These are phyloP conservation scores for Tauraco hartlaubi DNA, from an alignment of 2,797 vertebrate species.

Conservation along the genomic window DNA sequence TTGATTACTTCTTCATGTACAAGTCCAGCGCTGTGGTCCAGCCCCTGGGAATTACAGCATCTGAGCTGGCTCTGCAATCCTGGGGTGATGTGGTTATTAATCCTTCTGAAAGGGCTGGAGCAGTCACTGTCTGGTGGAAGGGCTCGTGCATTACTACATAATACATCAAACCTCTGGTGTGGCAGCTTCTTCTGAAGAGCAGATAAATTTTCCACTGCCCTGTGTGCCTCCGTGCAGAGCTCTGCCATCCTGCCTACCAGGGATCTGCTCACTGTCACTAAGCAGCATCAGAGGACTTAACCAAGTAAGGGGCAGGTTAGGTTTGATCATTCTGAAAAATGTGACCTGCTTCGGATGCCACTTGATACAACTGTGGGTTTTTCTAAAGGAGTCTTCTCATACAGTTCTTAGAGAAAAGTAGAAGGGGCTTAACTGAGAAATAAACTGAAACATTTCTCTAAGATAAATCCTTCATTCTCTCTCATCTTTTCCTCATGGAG, in stretches of 20 bases:
- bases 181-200: background rate
- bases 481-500: background rate
- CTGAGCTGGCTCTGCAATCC: background rate
- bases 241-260: rapidly evolving
- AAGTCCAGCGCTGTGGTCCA: background rate
- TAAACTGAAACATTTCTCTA: background rate
- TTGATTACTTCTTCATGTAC: background rate
- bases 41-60: background rate
- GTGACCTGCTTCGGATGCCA: background rate
- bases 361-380: background rate
- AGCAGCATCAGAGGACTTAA: background rate
- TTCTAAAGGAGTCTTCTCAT: background rate
- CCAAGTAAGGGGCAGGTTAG: background rate
- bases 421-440: background rate
- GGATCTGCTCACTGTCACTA: background rate
- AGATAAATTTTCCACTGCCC: conserved; percentile 4
- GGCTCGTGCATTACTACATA: background rate
- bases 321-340: background rate
- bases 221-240: background rate
- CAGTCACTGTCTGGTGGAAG: conserved; percentile 8
- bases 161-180: background rate
- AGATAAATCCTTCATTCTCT: background rate
- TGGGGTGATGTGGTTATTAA: background rate
- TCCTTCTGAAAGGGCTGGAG: conserved; percentile 16
- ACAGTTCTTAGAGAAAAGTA: background rate